Conservation (phyloP, 2,113 vertebrate genomes). For the Lipotes vexillifer region DNA sequence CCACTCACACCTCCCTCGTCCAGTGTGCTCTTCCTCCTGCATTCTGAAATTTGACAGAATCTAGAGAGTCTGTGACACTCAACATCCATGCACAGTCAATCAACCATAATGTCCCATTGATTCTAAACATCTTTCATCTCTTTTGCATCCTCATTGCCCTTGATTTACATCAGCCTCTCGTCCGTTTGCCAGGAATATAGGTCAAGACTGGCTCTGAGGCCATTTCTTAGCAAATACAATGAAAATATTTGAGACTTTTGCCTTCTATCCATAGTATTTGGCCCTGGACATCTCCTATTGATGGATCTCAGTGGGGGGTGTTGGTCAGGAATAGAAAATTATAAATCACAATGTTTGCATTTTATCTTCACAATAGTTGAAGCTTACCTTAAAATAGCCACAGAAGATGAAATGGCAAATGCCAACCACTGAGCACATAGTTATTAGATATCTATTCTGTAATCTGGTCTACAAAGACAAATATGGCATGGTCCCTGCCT, state of each 20-base stretch:
- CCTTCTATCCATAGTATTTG: neutral
- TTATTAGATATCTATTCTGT: neutral
- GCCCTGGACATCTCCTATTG: neutral
- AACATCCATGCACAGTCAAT: neutral
- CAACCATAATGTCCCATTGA: neutral
- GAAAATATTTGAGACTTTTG: neutral
- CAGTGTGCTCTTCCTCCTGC: neutral
- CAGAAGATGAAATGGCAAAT: neutral
- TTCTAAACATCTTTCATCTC: neutral
- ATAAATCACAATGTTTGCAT: neutral
- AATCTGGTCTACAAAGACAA: neutral
- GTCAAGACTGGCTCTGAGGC: neutral
- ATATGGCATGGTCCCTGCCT: neutral
- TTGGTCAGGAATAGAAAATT: conserved; percentile 4
- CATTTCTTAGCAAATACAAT: neutral
- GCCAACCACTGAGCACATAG: neutral
- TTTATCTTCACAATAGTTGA: neutral
- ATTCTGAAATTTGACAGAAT: neutral
- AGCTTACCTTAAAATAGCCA: neutral
- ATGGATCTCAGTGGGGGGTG: neutral
- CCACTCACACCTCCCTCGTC: neutral
- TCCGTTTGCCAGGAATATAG: neutral
- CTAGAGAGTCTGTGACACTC: neutral
- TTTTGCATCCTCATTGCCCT: neutral
- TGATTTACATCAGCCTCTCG: neutral